Evolutionary conservation across 2,113 vertebrate genomes (phyloP).

Genomic region (Felis chaus): DNA sequence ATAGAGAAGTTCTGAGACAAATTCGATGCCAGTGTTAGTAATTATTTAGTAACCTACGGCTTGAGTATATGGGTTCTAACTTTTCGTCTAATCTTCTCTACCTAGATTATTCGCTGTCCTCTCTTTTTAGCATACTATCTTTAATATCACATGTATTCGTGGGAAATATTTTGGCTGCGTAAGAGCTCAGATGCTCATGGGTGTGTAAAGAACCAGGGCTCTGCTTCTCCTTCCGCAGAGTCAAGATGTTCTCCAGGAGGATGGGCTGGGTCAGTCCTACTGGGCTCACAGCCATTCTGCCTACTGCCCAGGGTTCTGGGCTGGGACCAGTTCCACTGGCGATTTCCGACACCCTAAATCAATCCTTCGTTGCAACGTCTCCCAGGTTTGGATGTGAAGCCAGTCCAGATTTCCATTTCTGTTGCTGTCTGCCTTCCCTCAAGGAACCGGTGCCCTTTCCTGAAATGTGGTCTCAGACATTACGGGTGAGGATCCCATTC

Average conservation of each 20-base stretch:
- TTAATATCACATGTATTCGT: background rate
- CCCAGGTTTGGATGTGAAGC: background rate
- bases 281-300: background rate
- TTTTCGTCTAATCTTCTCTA: background rate
- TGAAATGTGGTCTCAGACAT: background rate
- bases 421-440: background rate
- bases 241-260: background rate
- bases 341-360: background rate
- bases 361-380: background rate
- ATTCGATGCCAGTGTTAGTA: background rate
- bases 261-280: background rate
- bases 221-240: background rate
- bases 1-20: background rate
- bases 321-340: background rate
- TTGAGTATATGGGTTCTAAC: background rate
- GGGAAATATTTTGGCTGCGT: background rate
- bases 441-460: background rate
- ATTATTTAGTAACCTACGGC: background rate
- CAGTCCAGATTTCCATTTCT: background rate
- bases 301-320: accelerated
- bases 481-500: background rate
- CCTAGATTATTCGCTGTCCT: background rate
- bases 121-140: background rate
- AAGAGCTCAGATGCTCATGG: background rate
- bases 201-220: background rate